Base-by-base conservation (phyloP, 1,140 invertebrate genomes). In the Gonatopus flavifemur region DNA sequence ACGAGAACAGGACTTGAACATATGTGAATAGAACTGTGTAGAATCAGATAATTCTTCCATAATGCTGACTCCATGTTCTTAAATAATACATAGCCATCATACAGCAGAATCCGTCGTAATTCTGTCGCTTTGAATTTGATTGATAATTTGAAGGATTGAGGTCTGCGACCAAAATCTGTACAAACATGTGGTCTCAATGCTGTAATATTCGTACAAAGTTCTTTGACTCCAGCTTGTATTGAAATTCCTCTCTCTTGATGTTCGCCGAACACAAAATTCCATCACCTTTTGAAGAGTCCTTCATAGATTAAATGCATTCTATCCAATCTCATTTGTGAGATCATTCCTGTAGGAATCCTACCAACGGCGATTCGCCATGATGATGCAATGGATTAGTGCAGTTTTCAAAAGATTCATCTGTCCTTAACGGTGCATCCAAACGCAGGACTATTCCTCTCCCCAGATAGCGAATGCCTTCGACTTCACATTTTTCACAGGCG, bases 401-500 rank as follows among this genome's bases (percentile, higher is more conserved):
- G n/a, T n/a, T n/a, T n/a, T n/a, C n/a, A n/a, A n/a, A n/a, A n/a
- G n/a, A n/a, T n/a, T 25, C 18, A 16, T 25, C 15, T 41, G 39
- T 16, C 22, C 15, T 24, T 16, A 41, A 25, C 22, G 18, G 21
- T 10, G 39, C 28, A 41, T 41, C 24, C 18, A 4, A 25, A 15
- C 7, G 15, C n/a, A 21, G 37, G 15, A 39, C n/a, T 21, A 22
- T 21, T 39, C 22, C 13, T 12, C 19, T 22, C 22, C 37, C n/a
- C n/a, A n/a, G n/a, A n/a, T n/a, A n/a, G n/a, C n/a, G n/a, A n/a
- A n/a, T n/a, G n/a, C 24, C 21, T 18, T 33, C 28, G 16, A 47
- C 44, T 15, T 32, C 28, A 47, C 44, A 47, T 47, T 47, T 47
- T 3, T 38, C 35, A 3, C 44, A 47, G 30, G 44, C 35, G 37